A percentile compares a stretch with the other conserved stretches of the same genome.
Conservation (phyloP, 2,113 vertebrate species). For the Leiothrix lutea region DNA sequence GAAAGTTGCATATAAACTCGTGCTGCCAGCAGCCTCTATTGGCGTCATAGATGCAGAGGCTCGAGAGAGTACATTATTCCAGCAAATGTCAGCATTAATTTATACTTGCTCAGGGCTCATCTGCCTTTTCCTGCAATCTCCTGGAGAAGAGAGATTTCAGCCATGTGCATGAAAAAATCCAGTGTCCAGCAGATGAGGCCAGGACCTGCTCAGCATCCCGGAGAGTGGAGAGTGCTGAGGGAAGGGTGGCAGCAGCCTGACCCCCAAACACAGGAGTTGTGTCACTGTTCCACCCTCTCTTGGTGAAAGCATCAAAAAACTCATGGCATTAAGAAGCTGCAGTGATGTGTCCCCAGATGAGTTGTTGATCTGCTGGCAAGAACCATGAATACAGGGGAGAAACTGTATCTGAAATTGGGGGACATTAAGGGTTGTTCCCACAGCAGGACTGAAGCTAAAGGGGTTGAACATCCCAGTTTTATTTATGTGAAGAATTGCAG, state of each 20-base stretch:
- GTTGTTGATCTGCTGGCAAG: not conserved
- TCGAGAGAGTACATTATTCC: conserved; percentile 23
- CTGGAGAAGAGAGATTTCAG: not conserved
- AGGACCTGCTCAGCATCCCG: not conserved
- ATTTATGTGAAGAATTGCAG: not conserved
- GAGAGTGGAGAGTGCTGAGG: rapidly evolving
- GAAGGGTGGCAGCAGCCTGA: not conserved
- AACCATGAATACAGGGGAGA: not conserved
- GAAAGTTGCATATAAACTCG: not conserved
- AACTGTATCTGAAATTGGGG: not conserved
- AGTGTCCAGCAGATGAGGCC: not conserved
- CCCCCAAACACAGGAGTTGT: not conserved
- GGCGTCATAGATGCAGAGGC: conserved; percentile 11
- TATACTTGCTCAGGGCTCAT: conserved; percentile 22
- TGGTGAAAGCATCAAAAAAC: not conserved
- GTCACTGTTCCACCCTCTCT: not conserved
- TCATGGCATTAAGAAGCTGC: not conserved
- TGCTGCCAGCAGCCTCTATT: not conserved
- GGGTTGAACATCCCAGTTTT: not conserved
- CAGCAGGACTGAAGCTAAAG: not conserved
- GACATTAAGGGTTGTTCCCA: not conserved
- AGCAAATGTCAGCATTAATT: conserved; percentile 50
- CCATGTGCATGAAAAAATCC: not conserved
- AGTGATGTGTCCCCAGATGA: not conserved
- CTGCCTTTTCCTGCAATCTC: not conserved